Base-by-base conservation (phyloP, 2,797 vertebrate genomes). In the Euthynnus affinis region DNA sequence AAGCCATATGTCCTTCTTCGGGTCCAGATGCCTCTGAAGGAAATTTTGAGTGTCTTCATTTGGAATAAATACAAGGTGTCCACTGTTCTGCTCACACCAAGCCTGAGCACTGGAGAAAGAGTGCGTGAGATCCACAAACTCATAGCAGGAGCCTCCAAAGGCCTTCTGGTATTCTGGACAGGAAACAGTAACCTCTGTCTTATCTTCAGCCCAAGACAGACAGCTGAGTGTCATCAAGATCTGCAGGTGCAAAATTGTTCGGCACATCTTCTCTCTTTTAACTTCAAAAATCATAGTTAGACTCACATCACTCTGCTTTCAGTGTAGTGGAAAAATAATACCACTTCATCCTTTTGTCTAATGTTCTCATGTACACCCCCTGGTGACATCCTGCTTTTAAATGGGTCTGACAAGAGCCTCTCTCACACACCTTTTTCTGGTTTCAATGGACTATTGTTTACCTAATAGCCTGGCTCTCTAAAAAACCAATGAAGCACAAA, bases 11-110 rank as follows among this genome's bases (percentile, higher is more conserved):
- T 97, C 95, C 44, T 88, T 90, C 32, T 95, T 91, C 1, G 91
- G 85, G 0, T 95, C 86, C 69, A 96, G 78, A 67, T 96, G 89
- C 12, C 79, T 89, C 89, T 96, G 92, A 32, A 99, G 91, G 87
- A 99, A 98, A 65, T 85, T 57, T 58, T 98, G 97, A 3, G 95
- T 97, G 72, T 94, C 95, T 70, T 96, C 91, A 6, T 96, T 93
- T 8, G 66, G 90, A 71, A 98, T 94, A n/a, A 97, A 97, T 44
- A 93, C 93, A 6, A 99, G 91, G 56, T 97, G 98, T 71, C 97
- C 97, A 10, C 96, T 96, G 5, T 87, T 92, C 71, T 92, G 91
- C 92, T 98, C 97, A 29, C 97, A 98, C 97, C 97, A 97, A 60
- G 89, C 90, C 93, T 98, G 96, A 61, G 97, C 96, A 0, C 84